Evolutionary conservation across 92 coral and sea anemone species (phyloP), one percentile per base, ranked within the genome.

Genomic region (Diadumene lineata): DNA sequence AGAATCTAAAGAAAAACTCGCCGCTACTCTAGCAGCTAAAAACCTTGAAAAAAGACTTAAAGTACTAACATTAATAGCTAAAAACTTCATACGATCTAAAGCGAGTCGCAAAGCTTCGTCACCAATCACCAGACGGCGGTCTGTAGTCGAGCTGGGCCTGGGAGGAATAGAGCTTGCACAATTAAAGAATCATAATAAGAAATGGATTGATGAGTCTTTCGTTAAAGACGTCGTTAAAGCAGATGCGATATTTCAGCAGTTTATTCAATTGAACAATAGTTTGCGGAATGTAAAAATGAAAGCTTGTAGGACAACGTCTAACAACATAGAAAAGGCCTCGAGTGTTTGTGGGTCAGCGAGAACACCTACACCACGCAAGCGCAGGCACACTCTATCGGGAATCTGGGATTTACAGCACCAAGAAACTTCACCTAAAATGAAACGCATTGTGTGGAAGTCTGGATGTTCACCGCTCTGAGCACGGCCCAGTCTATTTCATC

Each of bases 1-100:
- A 68, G 98, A 93, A 63, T 94, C 98, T 0, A 90, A 93, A 64
- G 97, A 94, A 74, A 94, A 94, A 65, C 77, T 94, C 50, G 98
- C 98, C 0, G 97, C 97, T 25, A 87, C 84, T n/a, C 63, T 92
- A 76, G 89, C 92, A 56, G 97, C 88, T 33, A 90, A 93, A 74
- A 87, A 85, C 67, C 43, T 92, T n/a, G 98, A 92, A 68, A 92
- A 80, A 68, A 93, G 88, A 38, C 90, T 94, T 23, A 82, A 83
- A 21, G 64, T 89, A 9, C 65, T 94, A 53, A 92, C 98, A 21
- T 28, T 84, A 15, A 81, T 93, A 11, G 98, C 98, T 13, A 90
- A 85, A 68, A 86, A 85, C 50, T 94, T 92, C 19, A 90, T 94
- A 27, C 90, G 86, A 10, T 72, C 83, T 2, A 84, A 87, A 69